These are phyloP conservation scores for Oncorhynchus keta DNA, from an alignment of 2,113 vertebrate genomes.

Conservation along the genomic window DNA sequence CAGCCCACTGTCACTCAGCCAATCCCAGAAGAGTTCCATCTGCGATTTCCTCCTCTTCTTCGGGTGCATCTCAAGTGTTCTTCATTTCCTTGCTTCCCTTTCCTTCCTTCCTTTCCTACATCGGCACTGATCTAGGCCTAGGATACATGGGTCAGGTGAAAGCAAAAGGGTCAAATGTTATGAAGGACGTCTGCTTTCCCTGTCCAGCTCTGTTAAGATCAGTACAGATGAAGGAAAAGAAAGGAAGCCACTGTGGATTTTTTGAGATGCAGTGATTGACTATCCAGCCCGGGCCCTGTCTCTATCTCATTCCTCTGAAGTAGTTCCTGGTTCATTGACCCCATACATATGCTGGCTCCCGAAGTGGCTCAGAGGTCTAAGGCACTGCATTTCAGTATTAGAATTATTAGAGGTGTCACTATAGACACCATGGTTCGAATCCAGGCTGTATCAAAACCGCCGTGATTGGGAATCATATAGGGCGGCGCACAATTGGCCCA, in stretches of 20 bases:
- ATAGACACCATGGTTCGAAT: too few species aligned
- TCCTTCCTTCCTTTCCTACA: conserved; percentile 63
- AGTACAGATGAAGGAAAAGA: conserved; percentile 59
- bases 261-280: conserved; percentile 45
- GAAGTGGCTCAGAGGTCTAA: too few species aligned
- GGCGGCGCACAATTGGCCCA: too few species aligned
- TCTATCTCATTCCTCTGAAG: conserved; percentile 56
- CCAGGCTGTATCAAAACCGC: too few species aligned
- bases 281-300: conserved; percentile 52
- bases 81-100: neutral
- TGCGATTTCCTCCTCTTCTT: conserved; percentile 61
- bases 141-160: conserved; percentile 11
- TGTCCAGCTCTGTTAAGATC: conserved; percentile 23
- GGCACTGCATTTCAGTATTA: too few species aligned
- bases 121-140: conserved; percentile 40
- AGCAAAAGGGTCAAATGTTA: conserved; percentile 27
- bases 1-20: conserved; percentile 60
- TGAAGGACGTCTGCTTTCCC: conserved; percentile 12
- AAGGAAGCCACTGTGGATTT: conserved; percentile 63
- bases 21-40: conserved; percentile 70
- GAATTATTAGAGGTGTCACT: too few species aligned
- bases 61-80: conserved; percentile 44
- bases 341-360: too few species aligned
- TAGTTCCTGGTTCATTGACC: conserved; percentile 65
- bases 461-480: too few species aligned